Evolutionary conservation across 2,888 invertebrate genomes (phyloP).

Genomic region (Andrena flavipes): DNA sequence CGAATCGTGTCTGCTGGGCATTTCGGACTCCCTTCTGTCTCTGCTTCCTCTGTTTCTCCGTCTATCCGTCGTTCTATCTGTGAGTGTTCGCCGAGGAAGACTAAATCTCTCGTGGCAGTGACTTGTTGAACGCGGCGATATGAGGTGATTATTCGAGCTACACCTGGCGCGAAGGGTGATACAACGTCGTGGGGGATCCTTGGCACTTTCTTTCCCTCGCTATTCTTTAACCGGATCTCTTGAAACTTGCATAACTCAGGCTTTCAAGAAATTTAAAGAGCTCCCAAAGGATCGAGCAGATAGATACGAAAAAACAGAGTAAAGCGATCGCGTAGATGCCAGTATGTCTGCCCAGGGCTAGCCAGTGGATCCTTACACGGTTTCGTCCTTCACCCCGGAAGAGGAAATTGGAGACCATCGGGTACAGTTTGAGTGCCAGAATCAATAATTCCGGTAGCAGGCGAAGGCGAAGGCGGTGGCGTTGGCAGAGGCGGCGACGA

Average conservation of each 20-base stretch:
- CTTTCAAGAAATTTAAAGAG: background rate
- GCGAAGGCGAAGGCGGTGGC: background rate
- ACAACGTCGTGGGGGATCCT: background rate
- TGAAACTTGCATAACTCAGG: background rate
- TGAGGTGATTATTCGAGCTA: constrained; percentile 42
- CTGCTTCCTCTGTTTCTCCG: no score
- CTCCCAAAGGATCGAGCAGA: background rate
- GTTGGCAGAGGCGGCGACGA: no score
- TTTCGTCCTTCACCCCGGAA: constrained; percentile 66
- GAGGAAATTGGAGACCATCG: constrained; percentile 70
- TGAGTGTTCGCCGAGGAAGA: constrained; percentile 12
- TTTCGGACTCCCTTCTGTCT: no score
- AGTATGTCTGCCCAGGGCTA: background rate
- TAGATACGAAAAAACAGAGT: background rate
- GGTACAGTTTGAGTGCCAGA: constrained; percentile 60
- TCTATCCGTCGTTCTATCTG: background rate
- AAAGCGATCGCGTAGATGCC: background rate
- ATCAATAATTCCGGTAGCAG: constrained; percentile 68
- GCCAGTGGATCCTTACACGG: constrained; percentile 28
- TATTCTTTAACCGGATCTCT: no score
- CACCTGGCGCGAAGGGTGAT: constrained; percentile 9
- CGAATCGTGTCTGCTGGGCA: background rate
- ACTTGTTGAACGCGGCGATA: constrained; percentile 51
- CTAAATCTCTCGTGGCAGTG: constrained; percentile 23
- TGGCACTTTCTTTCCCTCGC: no score